These are phyloP conservation scores for Brachypteracias leptosomus DNA, from an alignment of 2,113 vertebrate genomes.

Conservation along the genomic window DNA sequence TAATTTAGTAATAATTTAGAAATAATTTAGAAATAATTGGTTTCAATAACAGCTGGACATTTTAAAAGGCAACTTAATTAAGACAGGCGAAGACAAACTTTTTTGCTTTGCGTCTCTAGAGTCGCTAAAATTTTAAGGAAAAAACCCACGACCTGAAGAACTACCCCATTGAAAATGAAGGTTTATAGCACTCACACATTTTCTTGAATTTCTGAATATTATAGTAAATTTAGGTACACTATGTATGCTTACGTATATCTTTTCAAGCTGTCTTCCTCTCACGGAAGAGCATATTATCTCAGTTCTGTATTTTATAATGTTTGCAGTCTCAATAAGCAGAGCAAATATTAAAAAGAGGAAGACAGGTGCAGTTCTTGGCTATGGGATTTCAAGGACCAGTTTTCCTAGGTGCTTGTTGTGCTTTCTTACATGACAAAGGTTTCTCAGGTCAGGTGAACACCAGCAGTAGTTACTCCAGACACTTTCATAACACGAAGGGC, in stretches of 20 bases:
- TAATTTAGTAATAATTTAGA: no score
- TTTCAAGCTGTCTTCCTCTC: not conserved
- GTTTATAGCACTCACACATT: fast-evolving
- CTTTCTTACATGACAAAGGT: fast-evolving
- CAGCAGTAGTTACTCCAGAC: not conserved
- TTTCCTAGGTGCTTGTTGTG: not conserved
- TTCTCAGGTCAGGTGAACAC: fast-evolving
- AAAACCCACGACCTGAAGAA: not conserved
- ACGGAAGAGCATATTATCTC: fast-evolving
- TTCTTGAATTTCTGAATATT: not conserved
- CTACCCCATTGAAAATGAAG: not conserved
- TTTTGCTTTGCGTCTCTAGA: not conserved
- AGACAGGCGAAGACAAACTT: not conserved
- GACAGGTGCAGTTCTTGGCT: not conserved
- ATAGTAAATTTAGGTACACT: not conserved
- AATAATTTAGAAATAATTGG: no score
- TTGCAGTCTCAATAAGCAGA: not conserved
- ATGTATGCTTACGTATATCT: fast-evolving
- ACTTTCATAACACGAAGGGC: fast-evolving
- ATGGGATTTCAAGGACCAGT: not conserved
- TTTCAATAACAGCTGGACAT: not conserved
- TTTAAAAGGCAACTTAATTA: not conserved
- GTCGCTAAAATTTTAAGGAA: not conserved
- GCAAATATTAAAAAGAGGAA: not conserved
- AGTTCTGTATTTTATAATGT: not conserved